These are phyloP conservation scores for Syritta pipiens DNA, from an alignment of 2,888 invertebrate species.

Conservation along the genomic window DNA sequence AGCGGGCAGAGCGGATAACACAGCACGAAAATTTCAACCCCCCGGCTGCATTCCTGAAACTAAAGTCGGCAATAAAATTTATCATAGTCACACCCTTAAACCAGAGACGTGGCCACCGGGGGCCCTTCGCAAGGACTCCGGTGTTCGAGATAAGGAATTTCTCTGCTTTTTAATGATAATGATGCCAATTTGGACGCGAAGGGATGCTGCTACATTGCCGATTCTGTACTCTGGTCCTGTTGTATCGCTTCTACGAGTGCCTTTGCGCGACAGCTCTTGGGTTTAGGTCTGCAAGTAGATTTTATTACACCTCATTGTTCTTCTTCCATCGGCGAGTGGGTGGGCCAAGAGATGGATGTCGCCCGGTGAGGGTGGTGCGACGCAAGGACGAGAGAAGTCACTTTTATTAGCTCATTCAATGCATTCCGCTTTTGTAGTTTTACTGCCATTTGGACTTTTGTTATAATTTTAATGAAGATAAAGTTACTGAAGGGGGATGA, in stretches of 20 bases:
- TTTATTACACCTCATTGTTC: conserved; percentile 66
- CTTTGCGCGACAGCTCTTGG: conserved; percentile 5
- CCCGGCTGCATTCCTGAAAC: conserved; percentile 54
- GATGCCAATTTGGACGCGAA: conserved; percentile 72
- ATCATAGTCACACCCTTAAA: conserved; percentile 63
- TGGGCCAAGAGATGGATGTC: background rate
- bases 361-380: background rate
- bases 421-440: conserved; percentile 67
- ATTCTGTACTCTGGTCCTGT: conserved; percentile 6
- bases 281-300: conserved; percentile 42
- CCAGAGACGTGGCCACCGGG: background rate
- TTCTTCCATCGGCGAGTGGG: background rate
- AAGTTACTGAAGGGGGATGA: conserved; percentile 39
- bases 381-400: conserved; percentile 23
- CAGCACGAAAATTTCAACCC: background rate
- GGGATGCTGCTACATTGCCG: conserved; percentile 53
- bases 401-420: conserved; percentile 68
- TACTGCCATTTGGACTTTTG: conserved; percentile 66
- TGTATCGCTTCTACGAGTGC: conserved; percentile 30
- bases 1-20: background rate
- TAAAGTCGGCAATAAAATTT: conserved; percentile 66
- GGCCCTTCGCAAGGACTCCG: background rate
- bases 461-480: conserved; percentile 66
- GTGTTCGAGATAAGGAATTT: conserved; percentile 60
- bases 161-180: conserved; percentile 72